Evolutionary conservation across 2,113 vertebrate genomes (phyloP).

Genomic region (Ceratotherium simum): DNA sequence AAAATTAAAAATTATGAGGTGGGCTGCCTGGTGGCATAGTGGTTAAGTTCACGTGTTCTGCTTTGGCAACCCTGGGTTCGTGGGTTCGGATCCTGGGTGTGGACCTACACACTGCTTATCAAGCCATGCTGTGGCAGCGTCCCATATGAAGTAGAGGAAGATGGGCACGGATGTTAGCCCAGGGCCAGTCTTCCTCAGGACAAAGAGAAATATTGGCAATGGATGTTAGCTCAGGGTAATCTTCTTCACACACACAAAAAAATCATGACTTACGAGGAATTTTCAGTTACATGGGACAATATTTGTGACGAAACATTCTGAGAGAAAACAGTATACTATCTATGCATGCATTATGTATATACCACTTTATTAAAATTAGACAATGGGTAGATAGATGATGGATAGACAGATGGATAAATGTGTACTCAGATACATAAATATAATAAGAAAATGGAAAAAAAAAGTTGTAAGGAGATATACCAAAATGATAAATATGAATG

Average conservation of each 20-base stretch:
- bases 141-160: too few relatives aligned
- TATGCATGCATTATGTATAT: rapidly evolving
- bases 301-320: background rate
- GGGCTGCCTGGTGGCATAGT: background rate
- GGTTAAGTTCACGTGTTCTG: background rate
- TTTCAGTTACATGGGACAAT: background rate
- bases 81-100: too few relatives aligned
- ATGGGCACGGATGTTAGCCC: too few relatives aligned
- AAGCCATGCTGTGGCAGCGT: too few relatives aligned
- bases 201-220: too few relatives aligned
- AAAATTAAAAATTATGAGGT: background rate
- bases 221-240: too few relatives aligned
- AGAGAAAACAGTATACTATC: rapidly evolving
- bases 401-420: background rate
- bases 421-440: background rate
- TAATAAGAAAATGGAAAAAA: background rate
- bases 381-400: rapidly evolving
- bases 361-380: background rate
- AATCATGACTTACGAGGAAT: background rate
- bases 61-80: too few relatives aligned
- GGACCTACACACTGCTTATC: too few relatives aligned
- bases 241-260: too few relatives aligned
- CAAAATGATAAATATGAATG: background rate
- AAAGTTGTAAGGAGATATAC: background rate
- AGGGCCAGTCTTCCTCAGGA: too few relatives aligned